Evolutionary conservation across 1,140 invertebrate species (phyloP).

Genomic region (Hyles vespertilio): DNA sequence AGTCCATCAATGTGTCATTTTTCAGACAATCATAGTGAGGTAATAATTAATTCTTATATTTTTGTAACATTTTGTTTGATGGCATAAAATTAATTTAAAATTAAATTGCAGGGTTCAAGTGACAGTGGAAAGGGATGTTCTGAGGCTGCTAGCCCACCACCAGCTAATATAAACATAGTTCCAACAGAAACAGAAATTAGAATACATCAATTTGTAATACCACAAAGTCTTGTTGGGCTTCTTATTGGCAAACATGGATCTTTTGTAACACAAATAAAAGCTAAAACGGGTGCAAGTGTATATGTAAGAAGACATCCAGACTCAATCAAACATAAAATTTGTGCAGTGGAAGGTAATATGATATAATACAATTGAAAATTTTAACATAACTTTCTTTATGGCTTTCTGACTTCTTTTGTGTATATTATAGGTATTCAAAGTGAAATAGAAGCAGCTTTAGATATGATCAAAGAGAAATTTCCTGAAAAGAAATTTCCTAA

Average conservation of each 20-base stretch:
- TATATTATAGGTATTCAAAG: constrained; percentile 78
- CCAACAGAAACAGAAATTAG: constrained; percentile 57
- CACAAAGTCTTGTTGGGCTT: constrained; percentile 86
- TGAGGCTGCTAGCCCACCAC: constrained; percentile 79
- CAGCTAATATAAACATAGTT: constrained; percentile 62
- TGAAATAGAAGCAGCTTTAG: constrained; percentile 87
- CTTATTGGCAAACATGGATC: constrained; percentile 91
- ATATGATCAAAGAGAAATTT: constrained; percentile 89
- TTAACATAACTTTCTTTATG: too few species aligned
- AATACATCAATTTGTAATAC: constrained; percentile 86
- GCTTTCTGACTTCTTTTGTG: background rate
- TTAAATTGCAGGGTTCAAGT: constrained; percentile 79
- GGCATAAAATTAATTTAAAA: constrained; percentile 8
- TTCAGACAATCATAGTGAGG: constrained; percentile 82
- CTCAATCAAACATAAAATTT: constrained; percentile 84
- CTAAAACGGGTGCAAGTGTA: constrained; percentile 85
- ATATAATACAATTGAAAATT: too few species aligned
- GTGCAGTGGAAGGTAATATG: constrained; percentile 85
- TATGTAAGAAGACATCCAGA: constrained; percentile 86
- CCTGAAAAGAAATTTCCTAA: constrained; percentile 86
- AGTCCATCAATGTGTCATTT: constrained; percentile 80
- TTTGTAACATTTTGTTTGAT: constrained; percentile 10
- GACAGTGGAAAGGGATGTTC: constrained; percentile 86
- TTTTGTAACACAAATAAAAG: constrained; percentile 89
- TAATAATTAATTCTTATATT: constrained; percentile 31